Percentiles rank a stretch among this genome's conserved stretches.
phyloP scores from a whole-genome alignment of 2,797 vertebrate genomes.

The Chloroceryle amazona region DNA sequence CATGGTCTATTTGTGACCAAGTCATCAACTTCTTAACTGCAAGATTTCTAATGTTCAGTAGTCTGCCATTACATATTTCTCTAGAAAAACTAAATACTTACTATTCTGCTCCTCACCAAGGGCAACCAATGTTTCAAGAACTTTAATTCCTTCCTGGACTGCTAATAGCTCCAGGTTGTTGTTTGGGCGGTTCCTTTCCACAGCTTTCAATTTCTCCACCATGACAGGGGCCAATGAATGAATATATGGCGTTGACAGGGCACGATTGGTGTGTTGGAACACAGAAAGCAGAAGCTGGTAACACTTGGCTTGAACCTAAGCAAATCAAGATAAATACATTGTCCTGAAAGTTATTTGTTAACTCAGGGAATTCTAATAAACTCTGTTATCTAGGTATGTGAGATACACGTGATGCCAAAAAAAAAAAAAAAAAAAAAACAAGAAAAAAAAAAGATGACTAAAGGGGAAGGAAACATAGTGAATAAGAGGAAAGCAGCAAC shows the following conservation, averaged over 20 bases:
- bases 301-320: constrained; percentile 94
- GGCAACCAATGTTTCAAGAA: constrained; percentile 93
- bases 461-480: background rate
- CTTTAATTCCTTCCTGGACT: constrained; percentile 95
- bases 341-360: constrained; percentile 19
- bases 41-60: background rate
- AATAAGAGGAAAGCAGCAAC: background rate
- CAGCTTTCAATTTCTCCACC: constrained; percentile 95
- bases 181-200: constrained; percentile 88
- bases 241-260: constrained; percentile 95
- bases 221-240: constrained; percentile 93
- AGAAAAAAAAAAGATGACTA: background rate
- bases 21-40: background rate
- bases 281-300: constrained; percentile 97
- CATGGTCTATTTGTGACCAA: background rate
- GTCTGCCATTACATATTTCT: background rate
- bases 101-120: constrained; percentile 96
- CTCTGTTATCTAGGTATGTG: background rate
- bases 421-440: background rate
- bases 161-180: constrained; percentile 90
- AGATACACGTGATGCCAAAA: background rate
- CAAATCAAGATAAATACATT: constrained; percentile 62
- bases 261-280: constrained; percentile 94
- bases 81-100: constrained; percentile 82
- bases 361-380: background rate